Evolutionary conservation across 30 jellyfish, hydroid and myxozoan species (phyloP), one percentile per base, ranked within the genome.

Genomic region (Chrysaora quinquecirrha): DNA sequence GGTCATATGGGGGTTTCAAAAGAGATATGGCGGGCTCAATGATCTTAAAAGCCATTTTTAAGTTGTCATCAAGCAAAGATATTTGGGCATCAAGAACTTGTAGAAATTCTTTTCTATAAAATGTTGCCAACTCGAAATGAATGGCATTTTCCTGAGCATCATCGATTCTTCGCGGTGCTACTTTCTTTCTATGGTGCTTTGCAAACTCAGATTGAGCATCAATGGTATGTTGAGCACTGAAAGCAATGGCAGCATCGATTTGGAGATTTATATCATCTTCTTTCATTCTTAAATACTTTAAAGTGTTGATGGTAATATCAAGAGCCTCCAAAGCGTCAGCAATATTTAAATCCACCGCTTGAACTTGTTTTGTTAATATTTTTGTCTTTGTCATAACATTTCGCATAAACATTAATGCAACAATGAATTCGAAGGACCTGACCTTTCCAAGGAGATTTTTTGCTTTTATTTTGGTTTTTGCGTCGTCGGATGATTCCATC

Each of bases 131-230:
- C 43, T 71, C 75, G 1, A 29, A 32, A 49, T 48, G 34, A 30
- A 32, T 28, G 27, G 87, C 87, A 52, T 34, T 75, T 75, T 75
- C 87, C n/a, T 80, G 87, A 28, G 32, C 61, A 12, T 75, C 76
- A 75, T 78, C 80, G 22, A 78, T 46, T 48, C 83, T 34, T 62
- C 47, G 0, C 43, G 89, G 83, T 62, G 64, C 61, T 29, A 76
- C 34, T 38, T 67, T 34, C 48, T 34, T 48, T 78, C 83, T 78
- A 74, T 78, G 89, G 89, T 78, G 67, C 61, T 78, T 63, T 62
- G 50, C 89, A 78, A 61, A 78, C 63, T 78, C 83, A 61, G 81
- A 22, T 47, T 78, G 71, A 43, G 72, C 89, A 78, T 60, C 82
- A 65, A 78, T 24, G 32, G 74, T 83, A 78, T 43, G 83, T 35